These are phyloP conservation scores for Tursiops truncatus DNA, from an alignment of 2,113 vertebrate species.

Conservation along the genomic window DNA sequence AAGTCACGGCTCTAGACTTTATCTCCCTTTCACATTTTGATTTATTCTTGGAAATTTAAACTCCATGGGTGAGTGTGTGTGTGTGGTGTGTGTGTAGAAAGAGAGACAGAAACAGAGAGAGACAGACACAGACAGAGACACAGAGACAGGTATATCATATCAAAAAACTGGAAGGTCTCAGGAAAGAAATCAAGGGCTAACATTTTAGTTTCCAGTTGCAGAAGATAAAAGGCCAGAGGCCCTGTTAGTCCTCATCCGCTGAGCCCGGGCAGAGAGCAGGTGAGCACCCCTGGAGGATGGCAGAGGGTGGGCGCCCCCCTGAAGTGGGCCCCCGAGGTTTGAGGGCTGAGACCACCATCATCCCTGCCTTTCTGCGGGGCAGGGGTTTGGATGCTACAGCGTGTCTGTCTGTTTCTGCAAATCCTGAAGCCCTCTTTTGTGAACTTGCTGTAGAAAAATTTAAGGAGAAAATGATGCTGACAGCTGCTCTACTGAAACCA, in stretches of 20 bases:
- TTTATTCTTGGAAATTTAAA: background rate
- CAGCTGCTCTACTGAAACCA: background rate
- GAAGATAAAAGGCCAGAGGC: background rate
- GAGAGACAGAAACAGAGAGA: background rate
- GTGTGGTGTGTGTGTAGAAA: background rate
- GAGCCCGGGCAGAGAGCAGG: rapidly evolving
- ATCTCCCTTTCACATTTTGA: background rate
- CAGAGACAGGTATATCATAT: background rate
- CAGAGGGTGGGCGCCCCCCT: rapidly evolving
- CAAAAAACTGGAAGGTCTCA: background rate
- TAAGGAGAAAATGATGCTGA: background rate
- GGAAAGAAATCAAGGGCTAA: background rate
- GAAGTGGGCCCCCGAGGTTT: rapidly evolving
- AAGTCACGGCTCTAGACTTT: background rate
- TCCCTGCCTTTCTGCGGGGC: rapidly evolving
- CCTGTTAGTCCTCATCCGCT: rapidly evolving
- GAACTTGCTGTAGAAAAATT: background rate
- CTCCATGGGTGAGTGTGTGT: rapidly evolving
- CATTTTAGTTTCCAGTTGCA: background rate
- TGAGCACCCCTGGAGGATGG: rapidly evolving
- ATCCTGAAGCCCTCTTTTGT: background rate
- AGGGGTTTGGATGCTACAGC: rapidly evolving
- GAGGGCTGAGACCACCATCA: rapidly evolving
- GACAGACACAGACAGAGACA: background rate
- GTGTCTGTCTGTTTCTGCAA: background rate